A percentile compares a stretch with the other conserved stretches of the same genome.
Evolutionary conservation across 2,888 invertebrate genomes (phyloP).

Genomic region (Plusia festucae): DNA sequence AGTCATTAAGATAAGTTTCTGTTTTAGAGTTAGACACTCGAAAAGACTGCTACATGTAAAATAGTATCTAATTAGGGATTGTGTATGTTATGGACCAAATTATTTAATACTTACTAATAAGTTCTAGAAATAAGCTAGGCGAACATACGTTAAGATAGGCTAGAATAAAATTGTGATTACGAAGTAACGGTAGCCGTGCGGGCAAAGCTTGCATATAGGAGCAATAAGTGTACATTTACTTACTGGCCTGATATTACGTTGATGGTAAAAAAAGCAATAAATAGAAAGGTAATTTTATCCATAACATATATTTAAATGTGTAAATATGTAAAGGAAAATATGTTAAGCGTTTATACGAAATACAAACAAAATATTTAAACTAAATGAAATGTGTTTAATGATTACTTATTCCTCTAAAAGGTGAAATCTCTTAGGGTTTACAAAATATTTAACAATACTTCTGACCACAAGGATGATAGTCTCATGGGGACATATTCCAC

Average conservation of each 20-base stretch:
- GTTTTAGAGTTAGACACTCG: slow-evolving; percentile 56
- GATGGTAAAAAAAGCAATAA: background rate
- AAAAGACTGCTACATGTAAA: slow-evolving; percentile 60
- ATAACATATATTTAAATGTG: slow-evolving; percentile 39
- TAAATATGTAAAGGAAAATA: slow-evolving; percentile 54
- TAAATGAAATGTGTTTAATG: background rate
- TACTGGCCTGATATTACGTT: background rate
- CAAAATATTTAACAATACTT: too few relatives aligned
- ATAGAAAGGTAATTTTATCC: slow-evolving; percentile 3
- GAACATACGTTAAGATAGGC: background rate
- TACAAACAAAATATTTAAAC: slow-evolving; percentile 38
- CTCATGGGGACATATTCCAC: too few relatives aligned
- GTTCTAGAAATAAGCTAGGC: background rate
- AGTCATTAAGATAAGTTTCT: slow-evolving; percentile 41
- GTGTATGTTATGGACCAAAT: background rate
- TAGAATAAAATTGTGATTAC: background rate
- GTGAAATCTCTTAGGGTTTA: too few relatives aligned
- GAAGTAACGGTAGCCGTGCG: background rate
- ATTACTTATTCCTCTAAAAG: too few relatives aligned
- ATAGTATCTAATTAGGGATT: slow-evolving; percentile 41
- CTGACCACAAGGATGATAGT: too few relatives aligned
- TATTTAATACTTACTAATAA: background rate
- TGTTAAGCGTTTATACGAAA: slow-evolving; percentile 55
- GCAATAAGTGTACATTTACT: background rate
- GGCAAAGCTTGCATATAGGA: background rate